These are phyloP conservation scores for Lonchura striata DNA, from an alignment of 2,113 vertebrate species.

Conservation along the genomic window DNA sequence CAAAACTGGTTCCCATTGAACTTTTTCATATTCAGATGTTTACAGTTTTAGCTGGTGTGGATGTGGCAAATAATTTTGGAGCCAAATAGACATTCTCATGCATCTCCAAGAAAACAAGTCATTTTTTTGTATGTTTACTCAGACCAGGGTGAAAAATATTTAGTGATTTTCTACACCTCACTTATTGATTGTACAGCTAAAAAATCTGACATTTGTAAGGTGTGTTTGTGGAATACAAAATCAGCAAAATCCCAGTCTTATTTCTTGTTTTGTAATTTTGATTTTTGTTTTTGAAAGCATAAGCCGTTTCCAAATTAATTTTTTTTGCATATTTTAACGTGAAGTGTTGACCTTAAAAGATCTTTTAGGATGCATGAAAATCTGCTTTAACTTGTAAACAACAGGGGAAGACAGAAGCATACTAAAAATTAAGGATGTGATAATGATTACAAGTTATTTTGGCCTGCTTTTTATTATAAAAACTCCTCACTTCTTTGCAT, in stretches of 20 bases:
- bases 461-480: not conserved
- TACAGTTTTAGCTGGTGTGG: not conserved
- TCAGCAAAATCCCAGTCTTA: not conserved
- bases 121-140: slow-evolving; percentile 11
- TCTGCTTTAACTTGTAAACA: not conserved
- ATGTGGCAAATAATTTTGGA: not conserved
- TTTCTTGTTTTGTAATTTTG: not conserved
- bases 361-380: not conserved
- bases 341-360: not conserved
- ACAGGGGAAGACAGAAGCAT: not conserved
- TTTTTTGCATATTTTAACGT: not conserved
- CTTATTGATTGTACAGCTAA: slow-evolving; percentile 13
- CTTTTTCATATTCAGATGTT: not conserved
- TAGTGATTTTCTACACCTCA: not conserved
- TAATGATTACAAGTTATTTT: not conserved
- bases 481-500: not conserved
- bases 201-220: slow-evolving; percentile 7
- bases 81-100: not conserved
- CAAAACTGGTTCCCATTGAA: not conserved
- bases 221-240: not conserved
- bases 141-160: not conserved
- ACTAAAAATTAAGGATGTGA: not conserved
- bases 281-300: slow-evolving; percentile 2
- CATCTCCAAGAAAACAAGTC: slow-evolving; percentile 33
- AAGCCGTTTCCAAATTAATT: not conserved